Conservation (phyloP, 2,888 invertebrate species). For the Drosophila falleni region DNA sequence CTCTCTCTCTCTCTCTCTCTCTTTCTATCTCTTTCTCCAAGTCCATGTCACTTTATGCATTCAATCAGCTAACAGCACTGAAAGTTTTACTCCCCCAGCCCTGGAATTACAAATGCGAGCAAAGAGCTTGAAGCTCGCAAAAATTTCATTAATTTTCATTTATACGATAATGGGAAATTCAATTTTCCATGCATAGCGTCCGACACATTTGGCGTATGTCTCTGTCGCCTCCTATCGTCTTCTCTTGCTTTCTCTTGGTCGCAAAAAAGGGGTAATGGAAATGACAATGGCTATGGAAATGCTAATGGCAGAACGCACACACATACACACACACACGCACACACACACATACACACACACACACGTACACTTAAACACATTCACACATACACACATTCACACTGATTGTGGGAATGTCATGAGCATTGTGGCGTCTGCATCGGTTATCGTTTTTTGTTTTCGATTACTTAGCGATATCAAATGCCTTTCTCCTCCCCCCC, state of each 20-base stretch:
- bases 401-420: conserved; percentile 23
- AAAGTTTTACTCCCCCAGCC: conserved; percentile 37
- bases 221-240: neutral
- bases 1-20: neutral
- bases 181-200: conserved; percentile 62
- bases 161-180: conserved; percentile 73
- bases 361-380: neutral
- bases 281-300: conserved; percentile 59
- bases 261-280: conserved; percentile 62
- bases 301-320: conserved; percentile 58
- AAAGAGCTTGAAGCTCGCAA: conserved; percentile 38
- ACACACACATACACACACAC: neutral
- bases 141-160: conserved; percentile 74
- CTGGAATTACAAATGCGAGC: conserved; percentile 47
- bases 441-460: conserved; percentile 48
- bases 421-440: conserved; percentile 29
- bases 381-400: neutral
- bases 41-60: conserved; percentile 53
- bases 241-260: neutral
- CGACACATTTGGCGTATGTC: conserved; percentile 45
- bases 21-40: conserved; percentile 2
- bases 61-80: conserved; percentile 65
- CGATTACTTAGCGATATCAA: conserved; percentile 55
- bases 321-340: conserved; percentile 8
- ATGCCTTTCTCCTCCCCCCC: conserved; percentile 1